phyloP scores from a whole-genome alignment of 1,140 invertebrate species.

The Bombus ignitus region DNA sequence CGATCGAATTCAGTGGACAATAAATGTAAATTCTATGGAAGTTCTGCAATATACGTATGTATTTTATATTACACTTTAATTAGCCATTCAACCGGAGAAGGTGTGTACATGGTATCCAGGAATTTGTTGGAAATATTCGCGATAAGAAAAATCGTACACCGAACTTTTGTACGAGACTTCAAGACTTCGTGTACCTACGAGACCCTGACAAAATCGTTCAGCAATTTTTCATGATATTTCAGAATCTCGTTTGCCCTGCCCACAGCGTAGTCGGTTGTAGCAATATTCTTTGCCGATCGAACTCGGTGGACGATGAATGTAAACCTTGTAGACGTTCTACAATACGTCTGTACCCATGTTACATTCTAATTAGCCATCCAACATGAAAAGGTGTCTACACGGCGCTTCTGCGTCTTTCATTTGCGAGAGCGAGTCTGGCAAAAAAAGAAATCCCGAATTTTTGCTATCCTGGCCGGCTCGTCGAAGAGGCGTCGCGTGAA shows the following conservation, averaged over 20 bases:
- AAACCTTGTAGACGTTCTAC: background rate
- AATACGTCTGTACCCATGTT: background rate
- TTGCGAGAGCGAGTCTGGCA: background rate
- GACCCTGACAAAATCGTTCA: background rate
- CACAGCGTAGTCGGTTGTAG: background rate
- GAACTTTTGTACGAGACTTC: background rate
- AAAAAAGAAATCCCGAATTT: conserved; percentile 26
- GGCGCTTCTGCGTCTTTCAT: conserved; percentile 6
- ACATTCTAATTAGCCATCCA: conserved; percentile 12
- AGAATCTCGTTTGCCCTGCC: background rate
- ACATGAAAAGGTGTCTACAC: background rate
- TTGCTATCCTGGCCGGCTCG: conserved; percentile 41
- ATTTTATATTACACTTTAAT: background rate
- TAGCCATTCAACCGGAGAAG: background rate
- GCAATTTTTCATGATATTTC: background rate
- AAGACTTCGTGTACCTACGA: background rate
- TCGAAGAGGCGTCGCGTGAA: conserved; percentile 67
- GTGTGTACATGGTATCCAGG: background rate
- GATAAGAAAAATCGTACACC: background rate
- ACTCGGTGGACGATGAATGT: background rate
- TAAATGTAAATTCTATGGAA: background rate
- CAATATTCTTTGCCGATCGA: background rate
- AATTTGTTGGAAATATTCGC: background rate
- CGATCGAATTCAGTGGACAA: background rate
- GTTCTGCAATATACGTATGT: background rate